Conservation (phyloP, 1,140 invertebrate genomes). For the Solenopsis fugax region DNA sequence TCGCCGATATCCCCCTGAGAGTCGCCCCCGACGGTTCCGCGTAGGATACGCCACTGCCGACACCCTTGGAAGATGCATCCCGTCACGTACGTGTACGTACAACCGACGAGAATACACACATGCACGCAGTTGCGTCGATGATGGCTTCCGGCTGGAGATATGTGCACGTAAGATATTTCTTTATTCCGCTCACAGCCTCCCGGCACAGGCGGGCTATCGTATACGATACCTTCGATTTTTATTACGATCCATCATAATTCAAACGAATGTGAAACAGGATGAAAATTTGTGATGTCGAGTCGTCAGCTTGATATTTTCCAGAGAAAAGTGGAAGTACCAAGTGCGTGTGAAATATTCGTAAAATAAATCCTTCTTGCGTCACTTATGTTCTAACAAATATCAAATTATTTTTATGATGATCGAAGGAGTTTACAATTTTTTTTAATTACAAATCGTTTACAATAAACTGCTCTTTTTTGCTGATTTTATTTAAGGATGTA, state of each 20-base stretch:
- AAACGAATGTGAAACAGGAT: constrained; percentile 1
- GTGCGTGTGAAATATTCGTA: neutral
- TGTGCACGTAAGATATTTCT: neutral
- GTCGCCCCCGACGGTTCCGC: constrained; percentile 36
- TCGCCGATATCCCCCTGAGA: constrained; percentile 59
- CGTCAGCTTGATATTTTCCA: neutral
- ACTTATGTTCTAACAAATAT: neutral
- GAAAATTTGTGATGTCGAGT: constrained; percentile 10
- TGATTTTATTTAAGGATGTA: neutral
- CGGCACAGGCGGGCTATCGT: neutral
- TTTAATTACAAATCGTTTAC: neutral
- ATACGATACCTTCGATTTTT: constrained; percentile 37
- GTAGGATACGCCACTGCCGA: constrained; percentile 55
- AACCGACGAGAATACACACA: neutral
- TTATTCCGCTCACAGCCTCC: constrained; percentile 6
- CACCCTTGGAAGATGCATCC: constrained; percentile 52
- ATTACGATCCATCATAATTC: constrained; percentile 33
- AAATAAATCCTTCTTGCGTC: neutral
- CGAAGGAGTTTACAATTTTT: neutral
- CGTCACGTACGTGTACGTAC: neutral
- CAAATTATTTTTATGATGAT: neutral
- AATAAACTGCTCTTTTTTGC: neutral
- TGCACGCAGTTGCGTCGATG: constrained; percentile 24
- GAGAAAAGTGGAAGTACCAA: neutral
- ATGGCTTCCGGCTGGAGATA: neutral